A percentile compares a stretch with the other conserved stretches of the same genome.
phyloP scores from a whole-genome alignment of 1,140 invertebrate species.

The Cyrtorhinus lividipennis region DNA sequence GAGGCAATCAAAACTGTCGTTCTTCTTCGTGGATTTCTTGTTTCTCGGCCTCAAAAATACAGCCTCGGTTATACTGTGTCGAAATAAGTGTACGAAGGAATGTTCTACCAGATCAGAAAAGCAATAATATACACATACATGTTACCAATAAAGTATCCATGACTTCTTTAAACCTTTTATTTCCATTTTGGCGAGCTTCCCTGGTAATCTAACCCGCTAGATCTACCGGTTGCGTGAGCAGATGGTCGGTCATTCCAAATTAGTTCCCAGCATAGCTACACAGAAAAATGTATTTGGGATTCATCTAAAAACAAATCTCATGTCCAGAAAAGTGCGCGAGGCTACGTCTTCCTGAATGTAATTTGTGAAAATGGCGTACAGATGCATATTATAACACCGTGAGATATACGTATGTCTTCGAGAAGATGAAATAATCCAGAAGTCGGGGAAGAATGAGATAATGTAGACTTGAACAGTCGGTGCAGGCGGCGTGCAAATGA shows the following conservation, averaged over 20 bases:
- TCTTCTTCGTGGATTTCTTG: too few species aligned
- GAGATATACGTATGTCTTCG: background rate
- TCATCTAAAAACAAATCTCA: background rate
- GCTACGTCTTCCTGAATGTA: background rate
- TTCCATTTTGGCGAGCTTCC: too few species aligned
- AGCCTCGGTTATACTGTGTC: too few species aligned
- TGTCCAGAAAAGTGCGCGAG: background rate
- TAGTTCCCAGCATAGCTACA: background rate
- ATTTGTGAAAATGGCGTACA: background rate
- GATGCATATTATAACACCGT: background rate
- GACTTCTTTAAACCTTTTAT: too few species aligned
- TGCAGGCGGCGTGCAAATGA: background rate
- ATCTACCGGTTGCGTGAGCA: too few species aligned
- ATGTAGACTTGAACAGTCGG: constrained; percentile 11
- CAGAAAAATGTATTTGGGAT: background rate
- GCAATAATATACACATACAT: too few species aligned
- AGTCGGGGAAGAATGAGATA: background rate
- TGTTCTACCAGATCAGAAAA: too few species aligned
- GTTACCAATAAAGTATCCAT: too few species aligned
- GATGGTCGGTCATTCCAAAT: background rate
- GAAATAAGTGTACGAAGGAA: too few species aligned
- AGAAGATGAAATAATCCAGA: background rate
- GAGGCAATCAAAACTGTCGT: too few species aligned
- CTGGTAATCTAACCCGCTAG: too few species aligned
- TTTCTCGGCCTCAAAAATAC: too few species aligned